Conservation (phyloP, 2,113 vertebrate genomes). For the Ceratotherium simum region DNA sequence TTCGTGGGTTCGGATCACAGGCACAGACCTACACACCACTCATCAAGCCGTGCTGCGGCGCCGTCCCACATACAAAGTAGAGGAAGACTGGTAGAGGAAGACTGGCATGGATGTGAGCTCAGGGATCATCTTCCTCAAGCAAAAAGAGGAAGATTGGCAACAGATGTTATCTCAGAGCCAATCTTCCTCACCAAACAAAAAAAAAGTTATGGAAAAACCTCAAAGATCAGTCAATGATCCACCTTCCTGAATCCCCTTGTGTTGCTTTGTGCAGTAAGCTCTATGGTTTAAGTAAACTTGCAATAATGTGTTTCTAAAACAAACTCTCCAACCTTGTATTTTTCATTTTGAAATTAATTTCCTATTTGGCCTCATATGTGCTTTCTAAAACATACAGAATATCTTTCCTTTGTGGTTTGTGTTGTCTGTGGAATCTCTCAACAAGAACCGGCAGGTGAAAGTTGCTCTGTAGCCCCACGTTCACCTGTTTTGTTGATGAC, state of each 20-base stretch:
- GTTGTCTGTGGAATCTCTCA: not conserved
- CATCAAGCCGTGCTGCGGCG: too few relatives aligned
- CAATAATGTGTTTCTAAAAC: not conserved
- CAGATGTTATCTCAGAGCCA: too few relatives aligned
- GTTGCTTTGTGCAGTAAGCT: not conserved
- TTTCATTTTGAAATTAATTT: slow-evolving; percentile 3
- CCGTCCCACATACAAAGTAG: too few relatives aligned
- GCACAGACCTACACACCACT: too few relatives aligned
- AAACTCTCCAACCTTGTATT: not conserved
- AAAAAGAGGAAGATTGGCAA: too few relatives aligned
- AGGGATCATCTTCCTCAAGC: too few relatives aligned
- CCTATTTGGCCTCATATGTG: not conserved
- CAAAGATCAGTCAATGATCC: not conserved
- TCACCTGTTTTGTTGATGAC: slow-evolving; percentile 94
- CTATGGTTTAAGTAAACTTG: not conserved
- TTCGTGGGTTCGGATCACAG: too few relatives aligned
- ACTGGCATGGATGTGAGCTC: too few relatives aligned
- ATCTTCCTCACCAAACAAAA: too few relatives aligned
- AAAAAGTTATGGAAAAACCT: not conserved
- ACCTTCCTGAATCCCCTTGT: not conserved
- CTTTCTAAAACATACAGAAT: not conserved
- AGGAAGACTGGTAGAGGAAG: too few relatives aligned
- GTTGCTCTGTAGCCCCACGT: not conserved
- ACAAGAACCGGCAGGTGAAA: not conserved
- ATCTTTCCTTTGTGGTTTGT: not conserved